phyloP scores from a whole-genome alignment of 2,113 vertebrate species.

The Columbina picui region DNA sequence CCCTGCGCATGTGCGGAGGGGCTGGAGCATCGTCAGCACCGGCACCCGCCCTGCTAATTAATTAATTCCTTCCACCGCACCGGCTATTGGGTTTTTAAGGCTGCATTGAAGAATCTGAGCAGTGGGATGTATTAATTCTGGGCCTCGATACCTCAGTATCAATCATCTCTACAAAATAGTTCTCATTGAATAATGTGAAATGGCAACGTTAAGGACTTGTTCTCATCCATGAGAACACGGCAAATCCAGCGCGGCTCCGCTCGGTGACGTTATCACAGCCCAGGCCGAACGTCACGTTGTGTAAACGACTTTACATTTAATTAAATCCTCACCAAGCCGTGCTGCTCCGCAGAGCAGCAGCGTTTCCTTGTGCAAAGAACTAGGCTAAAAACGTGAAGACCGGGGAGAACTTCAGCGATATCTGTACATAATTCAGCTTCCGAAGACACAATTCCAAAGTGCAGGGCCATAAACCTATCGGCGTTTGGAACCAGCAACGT shows the following conservation, averaged over 20 bases:
- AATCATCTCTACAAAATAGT: neutral
- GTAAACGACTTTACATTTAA: neutral
- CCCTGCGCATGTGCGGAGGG: no score
- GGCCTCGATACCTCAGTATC: neutral
- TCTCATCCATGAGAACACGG: neutral
- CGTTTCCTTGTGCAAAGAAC: neutral
- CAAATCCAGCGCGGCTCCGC: neutral
- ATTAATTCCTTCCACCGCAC: neutral
- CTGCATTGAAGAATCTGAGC: neutral
- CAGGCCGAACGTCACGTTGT: rapidly evolving
- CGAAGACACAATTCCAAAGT: neutral
- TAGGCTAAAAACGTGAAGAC: neutral
- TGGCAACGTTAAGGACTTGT: rapidly evolving
- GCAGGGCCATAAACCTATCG: neutral
- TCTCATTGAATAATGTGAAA: neutral
- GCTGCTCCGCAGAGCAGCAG: neutral
- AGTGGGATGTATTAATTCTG: rapidly evolving
- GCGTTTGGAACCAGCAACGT: neutral
- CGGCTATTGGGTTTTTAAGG: neutral
- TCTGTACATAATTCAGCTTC: neutral
- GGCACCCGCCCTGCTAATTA: no score
- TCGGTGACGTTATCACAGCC: rapidly evolving
- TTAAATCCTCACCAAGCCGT: neutral
- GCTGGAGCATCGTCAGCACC: no score
- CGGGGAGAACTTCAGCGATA: neutral